A percentile compares a stretch with the other conserved stretches of the same genome.
These are phyloP conservation scores for Amphimedon queenslandica DNA, from an alignment of 37 sponge, comb jelly and placozoan species.

Conservation along the genomic window DNA sequence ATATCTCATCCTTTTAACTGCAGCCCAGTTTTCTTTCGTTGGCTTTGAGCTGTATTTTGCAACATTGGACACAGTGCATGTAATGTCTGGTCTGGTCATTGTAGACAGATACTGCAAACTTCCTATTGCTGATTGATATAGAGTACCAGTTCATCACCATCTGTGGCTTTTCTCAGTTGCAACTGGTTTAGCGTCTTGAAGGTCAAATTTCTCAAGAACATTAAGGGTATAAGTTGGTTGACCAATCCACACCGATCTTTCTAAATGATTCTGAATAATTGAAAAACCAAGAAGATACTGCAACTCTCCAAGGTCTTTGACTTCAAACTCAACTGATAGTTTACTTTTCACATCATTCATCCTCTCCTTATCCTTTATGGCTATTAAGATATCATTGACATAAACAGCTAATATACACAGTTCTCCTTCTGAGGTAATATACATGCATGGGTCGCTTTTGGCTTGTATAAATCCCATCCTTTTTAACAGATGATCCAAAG, in stretches of 20 bases:
- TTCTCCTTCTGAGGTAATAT: conserved; percentile 16
- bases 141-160: too few species aligned
- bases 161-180: too few species aligned
- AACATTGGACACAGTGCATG: too few species aligned
- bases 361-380: conserved; percentile 5
- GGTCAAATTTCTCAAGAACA: too few species aligned
- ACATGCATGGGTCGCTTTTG: conserved; percentile 25
- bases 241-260: conserved; percentile 28
- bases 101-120: too few species aligned
- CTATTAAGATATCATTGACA: too few species aligned
- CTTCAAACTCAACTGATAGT: conserved; percentile 11
- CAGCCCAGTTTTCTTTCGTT: conserved; percentile 37
- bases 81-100: conserved; percentile 61
- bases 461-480: conserved; percentile 46
- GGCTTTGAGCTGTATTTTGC: conserved; percentile 36
- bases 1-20: conserved; percentile 49
- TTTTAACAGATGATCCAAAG: conserved; percentile 11
- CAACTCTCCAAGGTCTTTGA: conserved; percentile 43
- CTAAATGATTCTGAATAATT: conserved; percentile 24
- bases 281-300: conserved; percentile 41
- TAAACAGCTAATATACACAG: background rate
- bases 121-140: too few species aligned
- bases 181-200: conserved; percentile 24
- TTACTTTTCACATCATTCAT: conserved; percentile 37
- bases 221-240: conserved; percentile 40